Conservation (phyloP, 2,113 vertebrate genomes). For the Salvelinus sp. region DNA sequence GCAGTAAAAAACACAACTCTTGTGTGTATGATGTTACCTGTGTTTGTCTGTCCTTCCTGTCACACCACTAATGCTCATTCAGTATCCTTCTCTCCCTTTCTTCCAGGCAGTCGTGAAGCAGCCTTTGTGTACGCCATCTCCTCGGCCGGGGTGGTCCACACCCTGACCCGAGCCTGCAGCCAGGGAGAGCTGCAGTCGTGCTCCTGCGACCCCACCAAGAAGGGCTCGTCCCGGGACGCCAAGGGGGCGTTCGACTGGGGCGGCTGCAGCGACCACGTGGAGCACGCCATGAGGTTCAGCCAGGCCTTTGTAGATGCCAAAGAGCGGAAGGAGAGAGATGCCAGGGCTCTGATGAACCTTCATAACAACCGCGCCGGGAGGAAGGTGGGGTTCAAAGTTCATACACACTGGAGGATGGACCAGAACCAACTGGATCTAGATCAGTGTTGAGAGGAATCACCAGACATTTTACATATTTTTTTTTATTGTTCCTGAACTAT, state of each 20-base stretch:
- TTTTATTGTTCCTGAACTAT: too few species aligned
- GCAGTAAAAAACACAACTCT: background rate
- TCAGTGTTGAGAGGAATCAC: too few species aligned
- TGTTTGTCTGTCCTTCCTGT: background rate
- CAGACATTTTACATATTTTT: background rate
- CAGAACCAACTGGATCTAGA: too few species aligned
- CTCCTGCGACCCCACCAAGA: conserved; percentile 91
- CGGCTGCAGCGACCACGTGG: conserved; percentile 94
- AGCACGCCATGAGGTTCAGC: conserved; percentile 91
- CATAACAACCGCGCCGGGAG: conserved; percentile 94
- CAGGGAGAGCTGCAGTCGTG: conserved; percentile 92
- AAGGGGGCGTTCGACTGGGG: conserved; percentile 91
- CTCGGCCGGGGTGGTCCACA: conserved; percentile 93
- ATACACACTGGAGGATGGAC: too few species aligned
- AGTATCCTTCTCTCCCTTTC: background rate
- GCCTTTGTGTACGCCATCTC: conserved; percentile 96
- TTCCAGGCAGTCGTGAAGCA: conserved; percentile 90
- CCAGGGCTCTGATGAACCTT: conserved; percentile 90
- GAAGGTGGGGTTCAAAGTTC: conserved; percentile 76
- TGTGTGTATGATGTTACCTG: background rate
- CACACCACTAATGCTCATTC: background rate
- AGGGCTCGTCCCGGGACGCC: conserved; percentile 82
- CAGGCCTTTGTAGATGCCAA: conserved; percentile 91
- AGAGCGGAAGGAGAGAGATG: conserved; percentile 87
- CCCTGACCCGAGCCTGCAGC: conserved; percentile 92